Conservation (phyloP, 2,888 invertebrate species). For the Zygaena filipendulae region DNA sequence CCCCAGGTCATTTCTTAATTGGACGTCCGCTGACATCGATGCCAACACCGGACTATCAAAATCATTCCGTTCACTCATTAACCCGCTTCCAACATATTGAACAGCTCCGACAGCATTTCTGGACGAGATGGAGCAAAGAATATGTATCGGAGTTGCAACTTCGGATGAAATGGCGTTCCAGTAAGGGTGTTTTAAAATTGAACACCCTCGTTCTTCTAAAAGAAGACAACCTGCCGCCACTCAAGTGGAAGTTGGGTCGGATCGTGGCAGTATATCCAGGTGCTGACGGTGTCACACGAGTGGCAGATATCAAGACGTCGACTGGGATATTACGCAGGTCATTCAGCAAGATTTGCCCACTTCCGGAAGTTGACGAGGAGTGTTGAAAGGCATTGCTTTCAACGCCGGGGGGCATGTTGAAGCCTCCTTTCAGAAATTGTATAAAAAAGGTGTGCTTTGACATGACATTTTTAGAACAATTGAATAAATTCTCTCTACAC, state of each 20-base stretch:
- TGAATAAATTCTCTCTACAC: no score
- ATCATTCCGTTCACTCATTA: not conserved
- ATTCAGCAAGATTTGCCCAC: conserved; percentile 5
- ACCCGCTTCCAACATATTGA: not conserved
- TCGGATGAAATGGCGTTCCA: no score
- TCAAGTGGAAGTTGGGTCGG: no score
- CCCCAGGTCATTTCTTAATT: conserved; percentile 15
- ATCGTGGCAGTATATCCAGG: conserved; percentile 3
- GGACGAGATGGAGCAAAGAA: no score
- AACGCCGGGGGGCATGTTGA: not conserved
- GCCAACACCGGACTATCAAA: conserved; percentile 2
- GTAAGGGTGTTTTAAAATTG: no score
- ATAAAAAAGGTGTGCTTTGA: no score
- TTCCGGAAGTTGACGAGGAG: conserved; percentile 3
- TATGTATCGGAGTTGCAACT: no score
- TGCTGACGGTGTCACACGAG: conserved; percentile 3
- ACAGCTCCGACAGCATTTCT: no score
- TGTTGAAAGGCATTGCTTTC: not conserved
- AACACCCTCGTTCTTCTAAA: no score
- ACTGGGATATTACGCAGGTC: conserved; percentile 5
- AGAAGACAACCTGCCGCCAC: no score
- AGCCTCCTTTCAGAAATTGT: no score
- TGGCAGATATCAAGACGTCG: conserved; percentile 5
- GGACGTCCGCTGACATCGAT: conserved; percentile 11
- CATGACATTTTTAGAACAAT: no score